Evolutionary conservation across 2,888 invertebrate genomes (phyloP).

Genomic region (Aelia acuminata): DNA sequence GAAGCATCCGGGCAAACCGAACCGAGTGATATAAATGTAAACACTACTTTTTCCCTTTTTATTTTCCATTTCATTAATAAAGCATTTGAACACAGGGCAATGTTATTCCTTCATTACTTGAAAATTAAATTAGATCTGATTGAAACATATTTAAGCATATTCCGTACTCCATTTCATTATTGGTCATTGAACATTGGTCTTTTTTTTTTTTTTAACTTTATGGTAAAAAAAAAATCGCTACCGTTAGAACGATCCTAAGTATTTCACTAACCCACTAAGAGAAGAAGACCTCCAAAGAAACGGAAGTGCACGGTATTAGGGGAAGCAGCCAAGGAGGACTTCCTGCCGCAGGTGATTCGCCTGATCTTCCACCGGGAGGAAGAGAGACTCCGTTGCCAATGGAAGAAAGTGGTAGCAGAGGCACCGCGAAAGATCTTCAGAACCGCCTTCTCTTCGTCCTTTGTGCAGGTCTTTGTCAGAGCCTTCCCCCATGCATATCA

Average conservation of each 20-base stretch:
- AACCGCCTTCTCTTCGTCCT: neutral
- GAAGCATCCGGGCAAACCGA: too few relatives aligned
- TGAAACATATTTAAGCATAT: too few relatives aligned
- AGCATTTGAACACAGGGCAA: too few relatives aligned
- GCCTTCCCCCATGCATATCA: neutral
- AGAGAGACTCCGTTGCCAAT: slow-evolving; percentile 41
- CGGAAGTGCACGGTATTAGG: slow-evolving; percentile 8
- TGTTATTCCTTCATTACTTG: too few relatives aligned
- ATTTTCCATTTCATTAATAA: too few relatives aligned
- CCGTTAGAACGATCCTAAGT: neutral
- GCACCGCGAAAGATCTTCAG: slow-evolving; percentile 13
- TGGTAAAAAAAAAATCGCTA: neutral
- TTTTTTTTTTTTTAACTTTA: too few relatives aligned
- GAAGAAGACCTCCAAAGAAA: neutral
- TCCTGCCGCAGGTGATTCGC: slow-evolving; percentile 22
- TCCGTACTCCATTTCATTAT: too few relatives aligned
- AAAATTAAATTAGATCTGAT: too few relatives aligned
- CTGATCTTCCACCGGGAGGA: slow-evolving; percentile 41
- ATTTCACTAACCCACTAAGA: neutral
- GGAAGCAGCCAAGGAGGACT: slow-evolving; percentile 11
- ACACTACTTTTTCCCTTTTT: too few relatives aligned
- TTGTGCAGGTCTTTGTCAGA: slow-evolving; percentile 21
- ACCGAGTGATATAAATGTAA: too few relatives aligned
- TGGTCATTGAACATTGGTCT: too few relatives aligned
- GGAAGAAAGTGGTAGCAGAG: slow-evolving; percentile 27